phyloP scores from a whole-genome alignment of 1,140 invertebrate species.

The Bacillus rossius region DNA sequence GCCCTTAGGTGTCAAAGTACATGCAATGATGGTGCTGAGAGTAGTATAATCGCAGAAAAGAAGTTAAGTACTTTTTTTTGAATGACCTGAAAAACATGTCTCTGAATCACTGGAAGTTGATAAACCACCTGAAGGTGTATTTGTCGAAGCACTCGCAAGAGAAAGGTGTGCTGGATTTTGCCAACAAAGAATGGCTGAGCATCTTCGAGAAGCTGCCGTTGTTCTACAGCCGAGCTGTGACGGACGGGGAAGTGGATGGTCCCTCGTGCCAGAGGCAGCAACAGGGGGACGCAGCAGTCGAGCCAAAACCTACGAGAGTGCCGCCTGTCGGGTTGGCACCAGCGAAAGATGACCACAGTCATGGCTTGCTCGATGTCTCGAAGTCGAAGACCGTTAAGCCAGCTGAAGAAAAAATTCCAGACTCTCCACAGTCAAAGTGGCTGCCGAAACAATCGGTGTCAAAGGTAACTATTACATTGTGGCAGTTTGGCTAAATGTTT shows the following conservation, averaged over 20 bases:
- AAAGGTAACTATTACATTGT: conserved; percentile 1
- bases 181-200: conserved; percentile 48
- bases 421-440: conserved; percentile 38
- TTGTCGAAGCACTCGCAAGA: conserved; percentile 44
- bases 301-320: background rate
- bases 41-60: too few relatives aligned
- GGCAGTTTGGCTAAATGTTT: too few relatives aligned
- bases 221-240: background rate
- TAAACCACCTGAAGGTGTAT: conserved; percentile 44
- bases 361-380: conserved; percentile 33
- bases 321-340: background rate
- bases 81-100: conserved; percentile 41
- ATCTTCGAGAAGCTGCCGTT: conserved; percentile 41
- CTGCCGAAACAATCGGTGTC: conserved; percentile 35
- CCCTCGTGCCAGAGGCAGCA: background rate
- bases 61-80: too few relatives aligned
- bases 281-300: background rate
- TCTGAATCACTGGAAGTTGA: conserved; percentile 46
- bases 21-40: too few relatives aligned
- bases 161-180: conserved; percentile 42
- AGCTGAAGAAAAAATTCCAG: conserved; percentile 26
- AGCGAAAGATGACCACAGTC: conserved; percentile 22
- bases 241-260: background rate
- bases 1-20: too few relatives aligned
- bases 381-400: conserved; percentile 29